Base-by-base conservation (phyloP, 2,113 vertebrate genomes). In the Hemiscyllium ocellatum region DNA sequence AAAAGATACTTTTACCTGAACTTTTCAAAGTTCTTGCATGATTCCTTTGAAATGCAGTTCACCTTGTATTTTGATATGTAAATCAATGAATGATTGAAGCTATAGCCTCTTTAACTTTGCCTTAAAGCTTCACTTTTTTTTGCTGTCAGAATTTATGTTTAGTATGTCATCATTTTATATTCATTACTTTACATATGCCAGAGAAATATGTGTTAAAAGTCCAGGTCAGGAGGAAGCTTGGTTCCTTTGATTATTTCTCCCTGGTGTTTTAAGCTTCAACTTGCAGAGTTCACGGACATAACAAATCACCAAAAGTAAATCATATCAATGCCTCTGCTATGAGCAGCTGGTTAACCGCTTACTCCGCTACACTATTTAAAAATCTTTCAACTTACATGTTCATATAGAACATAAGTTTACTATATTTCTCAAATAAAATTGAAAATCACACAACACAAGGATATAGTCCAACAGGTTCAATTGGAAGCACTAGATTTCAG, bases 171-270 rank as follows among this genome's bases (percentile, higher is more conserved):
- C 97, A 97, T 98, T 97, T 98, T 97, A 98, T 97, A 97, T 97
- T 97, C 98, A 98, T 98, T 98, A 98, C 97, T 97, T 97, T 98
- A 97, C 97, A 96, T 97, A 97, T 97, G 97, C 97, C 96, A 97
- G 97, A 96, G 97, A 97, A 97, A 97, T 98, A 97, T 97, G 96
- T 96, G 97, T 97, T 97, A 97, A 98, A 98, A 97, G 97, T 96
- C 95, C 96, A 97, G 97, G 97, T 97, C 97, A 96, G 96, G 96
- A 97, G 97, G 97, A 98, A 98, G 97, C 96, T 96, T 0, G 66
- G 96, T 97, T 97, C 96, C 96, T 97, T 97, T 97, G 97, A 97
- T 97, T 97, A 97, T 97, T 97, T 96, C 95, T 97, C 97, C 97
- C 96, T 96, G 96, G 96, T 97, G 96, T 96, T 95, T 96, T 97